Evolutionary conservation across 2,888 invertebrate species (phyloP).

Genomic region (Macrophya annulata): DNA sequence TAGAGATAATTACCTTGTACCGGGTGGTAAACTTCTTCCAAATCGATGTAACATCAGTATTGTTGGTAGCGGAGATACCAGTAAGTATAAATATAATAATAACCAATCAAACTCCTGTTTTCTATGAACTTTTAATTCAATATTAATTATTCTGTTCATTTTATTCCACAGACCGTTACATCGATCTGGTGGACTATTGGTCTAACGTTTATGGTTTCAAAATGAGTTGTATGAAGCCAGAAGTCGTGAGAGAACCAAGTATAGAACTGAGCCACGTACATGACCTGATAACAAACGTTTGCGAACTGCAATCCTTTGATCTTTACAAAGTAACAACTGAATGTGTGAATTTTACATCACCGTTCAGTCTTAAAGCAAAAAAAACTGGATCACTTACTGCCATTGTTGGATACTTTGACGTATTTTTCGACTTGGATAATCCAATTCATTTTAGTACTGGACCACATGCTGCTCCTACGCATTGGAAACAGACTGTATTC

Average conservation of each 20-base stretch:
- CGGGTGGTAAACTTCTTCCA: constrained; percentile 90
- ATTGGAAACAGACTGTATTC: constrained; percentile 98
- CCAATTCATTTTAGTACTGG: constrained; percentile 89
- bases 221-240: constrained; percentile 94
- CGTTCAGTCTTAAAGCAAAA: constrained; percentile 85
- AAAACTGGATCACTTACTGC: constrained; percentile 88
- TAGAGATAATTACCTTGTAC: constrained; percentile 89
- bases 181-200: constrained; percentile 92
- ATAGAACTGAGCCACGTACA: constrained; percentile 82
- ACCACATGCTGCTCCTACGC: constrained; percentile 88
- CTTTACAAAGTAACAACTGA: constrained; percentile 87
- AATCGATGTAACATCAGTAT: constrained; percentile 92
- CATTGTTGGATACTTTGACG: constrained; percentile 95
- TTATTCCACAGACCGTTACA: constrained; percentile 82
- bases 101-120: constrained; percentile 16
- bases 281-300: constrained; percentile 74
- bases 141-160: not conserved
- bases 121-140: not conserved
- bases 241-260: constrained; percentile 90
- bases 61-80: constrained; percentile 89
- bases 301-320: constrained; percentile 82
- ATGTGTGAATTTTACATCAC: constrained; percentile 87
- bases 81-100: constrained; percentile 74
- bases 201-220: constrained; percentile 96
- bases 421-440: constrained; percentile 86